Evolutionary conservation across 2,888 invertebrate genomes (phyloP), one percentile per base, ranked within the genome.

Genomic region (Drosophila lutescens): DNA sequence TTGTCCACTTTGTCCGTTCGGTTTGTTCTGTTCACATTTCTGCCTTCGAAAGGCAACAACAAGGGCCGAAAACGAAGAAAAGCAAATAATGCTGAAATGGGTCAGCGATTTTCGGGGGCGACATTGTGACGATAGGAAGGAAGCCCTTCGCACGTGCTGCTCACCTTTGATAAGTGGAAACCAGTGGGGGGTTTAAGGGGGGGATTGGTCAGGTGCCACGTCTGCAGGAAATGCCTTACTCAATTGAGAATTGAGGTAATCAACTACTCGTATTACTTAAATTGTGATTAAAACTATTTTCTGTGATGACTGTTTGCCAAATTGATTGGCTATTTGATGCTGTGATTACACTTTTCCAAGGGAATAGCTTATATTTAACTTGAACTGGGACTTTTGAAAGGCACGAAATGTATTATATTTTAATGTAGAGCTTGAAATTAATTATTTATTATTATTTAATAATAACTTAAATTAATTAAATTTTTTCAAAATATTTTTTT

Each of bases 81-180:
- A 67, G 68, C 74, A 77, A 62, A 49, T 60, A 74, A 38, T 47
- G 68, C 46, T 65, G 50, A 61, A 87, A 77, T 82, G 85, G 86
- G 86, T 82, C 88, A 82, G 82, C 82, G 77, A 77, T 78, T 78
- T 82, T 82, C 56, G 81, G 80, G 71, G 78, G 62, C 75, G 68
- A 76, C 87, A 76, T 72, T 87, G 68, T 65, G 70, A 63, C 65
- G 49, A 68, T 65, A 54, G 60, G 67, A 56, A 62, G 61, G 60
- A 55, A 75, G 71, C 71, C 71, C 56, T 56, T 63, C 46, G 56
- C 71, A 73, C 63, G 59, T 58, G 71, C 71, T 60, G 60, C 61
- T 36, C 53, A 60, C 61, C 60, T 54, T 26, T 49, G 60, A 9
- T 13, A 38, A 32, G 15, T 32, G 41, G 17, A 32, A 32, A 6